These are phyloP conservation scores for Paraescarpia echinospica DNA, from an alignment of 1,140 invertebrate species.

Conservation along the genomic window DNA sequence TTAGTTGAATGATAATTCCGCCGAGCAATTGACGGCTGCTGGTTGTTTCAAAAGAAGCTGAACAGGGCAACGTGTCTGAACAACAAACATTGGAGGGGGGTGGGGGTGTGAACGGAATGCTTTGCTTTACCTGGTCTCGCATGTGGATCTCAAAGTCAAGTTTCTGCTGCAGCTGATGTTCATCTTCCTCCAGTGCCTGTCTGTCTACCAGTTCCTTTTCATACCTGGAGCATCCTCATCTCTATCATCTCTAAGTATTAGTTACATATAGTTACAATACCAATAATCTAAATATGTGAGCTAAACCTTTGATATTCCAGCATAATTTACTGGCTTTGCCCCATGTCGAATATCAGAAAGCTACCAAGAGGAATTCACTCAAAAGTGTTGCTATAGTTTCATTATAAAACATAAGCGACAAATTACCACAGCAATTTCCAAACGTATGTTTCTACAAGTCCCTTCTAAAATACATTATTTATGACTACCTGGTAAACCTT, in stretches of 20 bases:
- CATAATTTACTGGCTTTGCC: not conserved
- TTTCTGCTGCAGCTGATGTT: conserved; percentile 40
- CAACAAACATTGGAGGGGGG: not conserved
- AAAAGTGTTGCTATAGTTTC: not conserved
- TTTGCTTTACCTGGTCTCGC: conserved; percentile 12
- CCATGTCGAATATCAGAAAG: not conserved
- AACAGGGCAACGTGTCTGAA: no score
- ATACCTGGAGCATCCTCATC: conserved; percentile 34
- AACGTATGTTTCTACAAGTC: no score
- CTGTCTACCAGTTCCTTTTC: conserved; percentile 41
- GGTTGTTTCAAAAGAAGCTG: no score
- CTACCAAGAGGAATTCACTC: not conserved
- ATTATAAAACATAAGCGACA: not conserved
- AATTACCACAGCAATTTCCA: no score
- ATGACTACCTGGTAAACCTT: no score
- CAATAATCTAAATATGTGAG: not conserved
- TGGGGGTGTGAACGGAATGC: not conserved
- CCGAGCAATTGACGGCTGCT: no score
- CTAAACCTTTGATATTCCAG: not conserved
- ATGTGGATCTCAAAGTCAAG: conserved; percentile 41
- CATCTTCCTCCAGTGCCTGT: conserved; percentile 39
- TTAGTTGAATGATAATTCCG: no score
- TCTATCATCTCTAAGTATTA: not conserved
- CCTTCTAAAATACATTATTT: no score
- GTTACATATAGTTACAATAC: not conserved